Percentiles rank a stretch among this genome's conserved stretches.
phyloP scores from a whole-genome alignment of 2,888 invertebrate species.

The Anthophora plumipes region DNA sequence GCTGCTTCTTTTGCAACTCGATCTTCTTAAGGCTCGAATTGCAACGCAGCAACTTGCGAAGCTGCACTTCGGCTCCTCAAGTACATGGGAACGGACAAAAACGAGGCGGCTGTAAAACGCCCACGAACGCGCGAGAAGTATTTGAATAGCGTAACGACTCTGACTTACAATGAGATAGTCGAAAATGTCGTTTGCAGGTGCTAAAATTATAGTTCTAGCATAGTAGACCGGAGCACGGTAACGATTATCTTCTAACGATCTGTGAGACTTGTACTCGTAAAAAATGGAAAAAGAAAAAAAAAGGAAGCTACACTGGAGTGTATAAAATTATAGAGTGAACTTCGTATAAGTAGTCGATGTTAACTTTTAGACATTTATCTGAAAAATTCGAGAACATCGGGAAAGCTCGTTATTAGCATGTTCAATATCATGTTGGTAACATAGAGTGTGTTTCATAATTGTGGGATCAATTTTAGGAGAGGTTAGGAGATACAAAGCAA shows the following conservation, averaged over 20 bases:
- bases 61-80: slow-evolving; percentile 37
- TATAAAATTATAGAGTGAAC: slow-evolving; percentile 46
- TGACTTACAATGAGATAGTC: slow-evolving; percentile 40
- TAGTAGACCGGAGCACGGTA: slow-evolving; percentile 28
- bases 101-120: slow-evolving; percentile 57
- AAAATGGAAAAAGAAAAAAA: slow-evolving; percentile 16
- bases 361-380: not conserved
- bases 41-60: slow-evolving; percentile 57
- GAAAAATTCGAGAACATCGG: slow-evolving; percentile 15
- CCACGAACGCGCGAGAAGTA: slow-evolving; percentile 38
- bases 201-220: slow-evolving; percentile 38
- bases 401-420: not conserved
- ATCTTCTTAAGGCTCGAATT: slow-evolving; percentile 61
- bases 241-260: slow-evolving; percentile 49
- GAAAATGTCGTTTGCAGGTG: slow-evolving; percentile 64
- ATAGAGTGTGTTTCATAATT: too few relatives aligned
- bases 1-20: slow-evolving; percentile 59
- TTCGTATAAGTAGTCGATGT: slow-evolving; percentile 8
- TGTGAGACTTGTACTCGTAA: slow-evolving; percentile 47
- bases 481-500: too few relatives aligned
- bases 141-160: slow-evolving; percentile 44
- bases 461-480: too few relatives aligned
- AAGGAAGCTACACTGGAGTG: not conserved
- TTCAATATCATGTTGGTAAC: not conserved
- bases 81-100: slow-evolving; percentile 29